These are phyloP conservation scores for Drosophila sturtevanti DNA, from an alignment of 1,140 invertebrate genomes.

Conservation along the genomic window DNA sequence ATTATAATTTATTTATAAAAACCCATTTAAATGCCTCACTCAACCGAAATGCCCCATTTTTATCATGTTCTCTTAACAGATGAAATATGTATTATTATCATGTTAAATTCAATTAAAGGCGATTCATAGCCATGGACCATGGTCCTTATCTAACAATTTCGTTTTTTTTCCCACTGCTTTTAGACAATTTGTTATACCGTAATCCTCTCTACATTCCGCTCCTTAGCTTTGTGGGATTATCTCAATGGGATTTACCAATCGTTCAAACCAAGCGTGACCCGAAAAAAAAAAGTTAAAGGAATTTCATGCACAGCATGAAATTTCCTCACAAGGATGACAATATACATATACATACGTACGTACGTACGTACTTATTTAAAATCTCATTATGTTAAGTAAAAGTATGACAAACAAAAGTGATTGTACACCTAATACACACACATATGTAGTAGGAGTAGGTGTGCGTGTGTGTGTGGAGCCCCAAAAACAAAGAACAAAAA, in stretches of 20 bases:
- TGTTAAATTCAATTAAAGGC: constrained; percentile 1
- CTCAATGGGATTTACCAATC: constrained; percentile 7
- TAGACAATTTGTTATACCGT: not conserved
- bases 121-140: not conserved
- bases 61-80: not conserved
- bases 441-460: not conserved
- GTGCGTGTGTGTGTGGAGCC: not conserved
- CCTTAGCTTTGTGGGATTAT: not conserved
- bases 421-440: constrained; percentile 3
- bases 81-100: not conserved
- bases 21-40: too few species aligned
- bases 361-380: constrained; percentile 59
- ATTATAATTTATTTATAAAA: too few species aligned
- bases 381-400: constrained; percentile 78
- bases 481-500: constrained; percentile 71
- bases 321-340: constrained; percentile 10
- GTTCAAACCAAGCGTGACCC: constrained; percentile 1
- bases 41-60: too few species aligned
- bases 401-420: constrained; percentile 25
- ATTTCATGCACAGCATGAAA: not conserved
- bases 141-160: not conserved
- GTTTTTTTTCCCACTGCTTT: not conserved
- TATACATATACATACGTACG: too few species aligned
- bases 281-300: not conserved
- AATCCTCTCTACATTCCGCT: not conserved